phyloP scores from a whole-genome alignment of 2,797 vertebrate species.

The Acanthurus lineatus region DNA sequence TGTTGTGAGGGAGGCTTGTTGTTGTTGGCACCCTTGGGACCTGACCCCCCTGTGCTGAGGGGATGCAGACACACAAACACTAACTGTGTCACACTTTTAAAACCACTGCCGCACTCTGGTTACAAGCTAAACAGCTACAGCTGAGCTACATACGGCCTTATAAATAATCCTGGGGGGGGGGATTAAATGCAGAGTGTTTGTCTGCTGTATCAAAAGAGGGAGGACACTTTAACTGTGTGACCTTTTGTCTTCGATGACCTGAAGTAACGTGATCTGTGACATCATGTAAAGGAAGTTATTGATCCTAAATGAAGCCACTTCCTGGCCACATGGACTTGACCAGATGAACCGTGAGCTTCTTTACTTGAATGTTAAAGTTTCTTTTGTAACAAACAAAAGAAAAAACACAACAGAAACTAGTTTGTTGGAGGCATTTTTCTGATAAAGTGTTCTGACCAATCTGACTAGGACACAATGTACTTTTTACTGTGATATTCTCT shows the following conservation, averaged over 20 bases:
- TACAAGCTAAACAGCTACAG: conserved; percentile 24
- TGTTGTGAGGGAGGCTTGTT: conserved; percentile 46
- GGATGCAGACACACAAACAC: conserved; percentile 48
- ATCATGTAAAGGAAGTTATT: conserved; percentile 39
- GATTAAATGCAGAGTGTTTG: conserved; percentile 36
- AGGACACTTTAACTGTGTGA: conserved; percentile 21
- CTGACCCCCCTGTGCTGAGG: conserved; percentile 52
- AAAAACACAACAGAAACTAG: not conserved
- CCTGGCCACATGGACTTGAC: conserved; percentile 23
- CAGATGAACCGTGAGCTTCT: not conserved
- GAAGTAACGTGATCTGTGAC: conserved; percentile 49
- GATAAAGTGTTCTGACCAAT: not conserved
- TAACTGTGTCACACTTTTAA: conserved; percentile 47
- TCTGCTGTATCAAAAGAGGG: conserved; percentile 1
- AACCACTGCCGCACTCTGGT: conserved; percentile 17
- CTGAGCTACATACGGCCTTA: conserved; percentile 8
- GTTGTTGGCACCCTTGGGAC: conserved; percentile 60
- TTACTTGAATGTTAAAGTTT: not conserved
- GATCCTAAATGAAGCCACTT: conserved; percentile 44
- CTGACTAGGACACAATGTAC: not conserved
- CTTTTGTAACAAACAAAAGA: not conserved
- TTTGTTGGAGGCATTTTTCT: not conserved
- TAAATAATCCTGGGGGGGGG: conserved; percentile 14
- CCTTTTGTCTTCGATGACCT: conserved; percentile 41
- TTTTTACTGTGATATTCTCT: not conserved